These are phyloP conservation scores for Argyresthia goedartella DNA, from an alignment of 2,888 invertebrate genomes.

Conservation along the genomic window DNA sequence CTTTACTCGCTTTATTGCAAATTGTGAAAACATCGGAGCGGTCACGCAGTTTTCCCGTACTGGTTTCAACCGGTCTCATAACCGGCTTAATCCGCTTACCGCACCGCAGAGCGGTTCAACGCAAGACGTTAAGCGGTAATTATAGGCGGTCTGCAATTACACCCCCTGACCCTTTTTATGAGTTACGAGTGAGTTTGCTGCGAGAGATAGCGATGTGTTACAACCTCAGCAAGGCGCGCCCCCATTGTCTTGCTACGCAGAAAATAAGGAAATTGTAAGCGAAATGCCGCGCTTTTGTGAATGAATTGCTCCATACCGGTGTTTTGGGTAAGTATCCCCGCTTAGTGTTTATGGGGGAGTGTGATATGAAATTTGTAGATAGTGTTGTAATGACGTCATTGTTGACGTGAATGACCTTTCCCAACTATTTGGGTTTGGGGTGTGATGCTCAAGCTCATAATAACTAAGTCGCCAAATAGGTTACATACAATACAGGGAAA, in stretches of 20 bases:
- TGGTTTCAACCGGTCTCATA: constrained; percentile 5
- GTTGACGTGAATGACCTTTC: not conserved
- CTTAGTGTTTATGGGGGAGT: not conserved
- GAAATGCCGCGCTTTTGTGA: not conserved
- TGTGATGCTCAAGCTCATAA: not conserved
- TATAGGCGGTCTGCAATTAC: constrained; percentile 22
- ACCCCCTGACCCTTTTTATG: constrained; percentile 20
- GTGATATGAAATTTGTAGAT: not conserved
- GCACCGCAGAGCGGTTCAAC: constrained; percentile 18
- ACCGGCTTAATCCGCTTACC: constrained; percentile 30
- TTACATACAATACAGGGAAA: not conserved
- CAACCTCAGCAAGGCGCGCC: not conserved
- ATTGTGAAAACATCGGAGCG: no score
- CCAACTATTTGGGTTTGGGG: not conserved
- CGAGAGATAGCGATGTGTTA: not conserved
- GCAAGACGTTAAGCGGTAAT: constrained; percentile 30
- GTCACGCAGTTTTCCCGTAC: not conserved
- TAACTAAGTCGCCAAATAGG: not conserved
- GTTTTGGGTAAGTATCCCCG: not conserved
- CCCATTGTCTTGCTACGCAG: not conserved
- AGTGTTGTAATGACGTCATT: not conserved
- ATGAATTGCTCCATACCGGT: not conserved
- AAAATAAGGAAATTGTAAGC: not conserved
- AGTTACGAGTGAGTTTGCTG: not conserved
- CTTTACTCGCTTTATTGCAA: not conserved